phyloP scores from a whole-genome alignment of 1,140 invertebrate species.

The Pygmarrhopalites habei region DNA sequence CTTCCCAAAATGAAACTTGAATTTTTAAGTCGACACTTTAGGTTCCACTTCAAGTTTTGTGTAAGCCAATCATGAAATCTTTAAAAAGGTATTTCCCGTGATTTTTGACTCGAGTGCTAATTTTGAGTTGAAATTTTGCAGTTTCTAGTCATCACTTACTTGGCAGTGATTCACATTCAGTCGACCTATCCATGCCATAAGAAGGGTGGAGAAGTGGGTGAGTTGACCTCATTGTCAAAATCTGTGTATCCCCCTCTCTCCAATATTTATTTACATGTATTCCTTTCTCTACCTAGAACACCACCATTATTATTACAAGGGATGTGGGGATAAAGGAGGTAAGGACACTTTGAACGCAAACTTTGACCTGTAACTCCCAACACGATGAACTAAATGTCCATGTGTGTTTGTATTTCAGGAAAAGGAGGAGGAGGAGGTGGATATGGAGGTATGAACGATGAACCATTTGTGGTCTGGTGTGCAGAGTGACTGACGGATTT shows the following conservation, averaged over 20 bases:
- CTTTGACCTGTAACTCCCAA: not conserved
- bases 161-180: not conserved
- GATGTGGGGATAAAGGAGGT: not conserved
- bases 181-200: not conserved
- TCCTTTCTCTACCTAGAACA: not conserved
- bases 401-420: not conserved
- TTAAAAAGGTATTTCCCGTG: not conserved
- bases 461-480: not conserved
- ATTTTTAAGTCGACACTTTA: not conserved
- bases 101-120: not conserved
- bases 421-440: not conserved
- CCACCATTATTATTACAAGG: conserved; percentile 5
- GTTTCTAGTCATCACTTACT: not conserved
- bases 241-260: not conserved
- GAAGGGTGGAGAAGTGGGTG: not conserved
- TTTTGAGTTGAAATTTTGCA: not conserved
- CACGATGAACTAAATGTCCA: not conserved
- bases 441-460: not conserved
- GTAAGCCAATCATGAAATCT: not conserved
- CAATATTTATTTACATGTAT: not conserved
- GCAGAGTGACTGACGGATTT: no score
- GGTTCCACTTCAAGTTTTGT: not conserved
- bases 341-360: no score
- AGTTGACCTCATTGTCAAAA: not conserved
- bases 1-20: no score